These are phyloP conservation scores for Podarcis muralis DNA, from an alignment of 2,113 vertebrate species.

Conservation along the genomic window DNA sequence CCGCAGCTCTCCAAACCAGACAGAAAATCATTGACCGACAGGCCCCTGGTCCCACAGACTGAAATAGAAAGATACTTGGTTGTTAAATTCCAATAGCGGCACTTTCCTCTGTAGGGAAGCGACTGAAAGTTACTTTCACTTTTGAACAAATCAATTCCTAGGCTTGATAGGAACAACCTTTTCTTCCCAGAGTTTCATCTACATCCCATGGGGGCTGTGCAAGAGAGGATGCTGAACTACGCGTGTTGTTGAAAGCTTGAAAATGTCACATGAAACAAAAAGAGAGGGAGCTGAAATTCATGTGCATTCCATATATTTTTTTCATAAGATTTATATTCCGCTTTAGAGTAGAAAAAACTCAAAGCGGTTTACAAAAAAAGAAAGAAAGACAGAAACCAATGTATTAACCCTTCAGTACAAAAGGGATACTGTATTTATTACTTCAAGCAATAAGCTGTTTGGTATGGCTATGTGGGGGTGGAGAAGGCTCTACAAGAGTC, in stretches of 20 bases:
- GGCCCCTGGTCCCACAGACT: slow-evolving; percentile 88
- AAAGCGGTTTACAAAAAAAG: no score
- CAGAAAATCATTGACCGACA: slow-evolving; percentile 90
- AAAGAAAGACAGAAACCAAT: no score
- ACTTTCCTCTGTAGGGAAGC: not conserved
- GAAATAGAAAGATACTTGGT: slow-evolving; percentile 42
- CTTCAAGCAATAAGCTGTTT: not conserved
- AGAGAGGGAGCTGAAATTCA: not conserved
- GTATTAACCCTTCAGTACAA: not conserved
- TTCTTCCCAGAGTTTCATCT: not conserved
- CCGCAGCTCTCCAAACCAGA: slow-evolving; percentile 91
- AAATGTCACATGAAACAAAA: not conserved
- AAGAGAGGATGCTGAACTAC: not conserved
- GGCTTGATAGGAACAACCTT: not conserved
- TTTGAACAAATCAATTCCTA: not conserved
- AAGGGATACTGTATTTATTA: not conserved
- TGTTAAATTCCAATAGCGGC: not conserved
- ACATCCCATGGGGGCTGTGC: not conserved
- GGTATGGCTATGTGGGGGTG: not conserved
- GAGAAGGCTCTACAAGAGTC: not conserved
- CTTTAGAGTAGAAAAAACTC: no score
- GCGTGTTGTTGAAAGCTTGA: not conserved
- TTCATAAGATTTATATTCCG: no score
- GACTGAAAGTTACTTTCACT: not conserved
- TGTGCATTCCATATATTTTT: not conserved